These are phyloP conservation scores for Ceriagrion tenellum DNA, from an alignment of 2,888 invertebrate genomes.

Conservation along the genomic window DNA sequence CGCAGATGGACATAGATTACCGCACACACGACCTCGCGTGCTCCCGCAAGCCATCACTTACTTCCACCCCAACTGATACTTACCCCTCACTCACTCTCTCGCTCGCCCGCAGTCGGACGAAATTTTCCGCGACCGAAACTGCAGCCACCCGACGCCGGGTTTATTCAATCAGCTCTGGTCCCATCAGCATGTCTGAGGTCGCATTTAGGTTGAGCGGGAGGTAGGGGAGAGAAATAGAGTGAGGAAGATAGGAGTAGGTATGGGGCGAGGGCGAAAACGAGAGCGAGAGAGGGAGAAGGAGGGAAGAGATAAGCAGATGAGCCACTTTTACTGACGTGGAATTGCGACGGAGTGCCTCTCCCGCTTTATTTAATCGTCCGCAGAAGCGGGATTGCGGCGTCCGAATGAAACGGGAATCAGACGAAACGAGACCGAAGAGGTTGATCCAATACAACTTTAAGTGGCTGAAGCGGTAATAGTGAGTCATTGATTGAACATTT, in stretches of 20 bases:
- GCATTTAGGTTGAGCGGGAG: background rate
- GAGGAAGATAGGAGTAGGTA: background rate
- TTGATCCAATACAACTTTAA: too few species aligned
- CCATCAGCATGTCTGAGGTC: background rate
- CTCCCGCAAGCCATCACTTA: background rate
- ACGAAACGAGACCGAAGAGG: background rate
- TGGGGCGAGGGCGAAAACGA: too few species aligned
- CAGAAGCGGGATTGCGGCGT: background rate
- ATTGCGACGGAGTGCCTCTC: background rate
- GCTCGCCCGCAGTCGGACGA: background rate
- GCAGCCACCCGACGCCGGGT: background rate
- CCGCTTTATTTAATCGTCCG: background rate
- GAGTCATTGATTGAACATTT: too few species aligned
- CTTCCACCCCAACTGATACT: background rate
- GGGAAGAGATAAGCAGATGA: background rate
- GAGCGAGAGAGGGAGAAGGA: too few species aligned
- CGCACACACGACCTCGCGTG: background rate
- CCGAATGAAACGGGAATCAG: background rate
- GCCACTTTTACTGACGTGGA: background rate
- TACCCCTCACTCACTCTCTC: background rate
- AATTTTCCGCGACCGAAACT: background rate
- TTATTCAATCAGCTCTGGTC: background rate
- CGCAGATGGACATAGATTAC: background rate
- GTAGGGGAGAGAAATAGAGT: background rate
- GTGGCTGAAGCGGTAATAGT: too few species aligned